Evolutionary conservation across 2,888 invertebrate genomes (phyloP), one percentile per base, ranked within the genome.

Genomic region (Pollenia angustigena): DNA sequence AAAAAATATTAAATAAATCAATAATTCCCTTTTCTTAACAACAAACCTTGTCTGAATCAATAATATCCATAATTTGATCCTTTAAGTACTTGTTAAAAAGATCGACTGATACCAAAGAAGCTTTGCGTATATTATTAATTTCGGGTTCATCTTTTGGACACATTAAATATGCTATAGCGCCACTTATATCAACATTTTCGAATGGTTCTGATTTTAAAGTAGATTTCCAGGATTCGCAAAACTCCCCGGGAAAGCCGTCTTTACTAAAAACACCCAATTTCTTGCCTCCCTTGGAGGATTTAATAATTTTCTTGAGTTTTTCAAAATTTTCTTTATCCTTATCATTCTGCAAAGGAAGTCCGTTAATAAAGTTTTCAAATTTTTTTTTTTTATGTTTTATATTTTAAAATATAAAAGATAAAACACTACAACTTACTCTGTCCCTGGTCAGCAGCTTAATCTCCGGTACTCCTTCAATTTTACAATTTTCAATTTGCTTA

Each of bases 31-130:
- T 4, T 42, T 4, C 16, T 42, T 14, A 58, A 44, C 46, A 48
- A 48, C 54, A 40, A 93, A 96, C 97, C 94, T 97, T 98, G 92
- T 99, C 99, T 6, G 98, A 97, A 95, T 99, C 99, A 91, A 99
- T 98, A 89, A 99, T 98, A 93, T 99, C 99, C 97, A 99, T 98
- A 88, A 99, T 97, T 94, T 99, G 98, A 93, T 99, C 98, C 93
- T 98, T 98, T 58, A 99, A 95, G 94, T 98, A 99, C 93, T 99
- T 99, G 69, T 97, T 97, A 93, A 99, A 99, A 14, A 99, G 96
- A 94, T 99, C 99, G 79, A 97, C 97, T 11, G 99, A 97, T 12
- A 98, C 98, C 92, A 97, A 94, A 90, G 97, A 97, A 0, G 99
- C 99, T 94, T 98, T 98, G 91, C 97, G 98, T 76, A 99, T 96